Conservation (phyloP, 2,113 vertebrate genomes). For the Ammodytes marinus region DNA sequence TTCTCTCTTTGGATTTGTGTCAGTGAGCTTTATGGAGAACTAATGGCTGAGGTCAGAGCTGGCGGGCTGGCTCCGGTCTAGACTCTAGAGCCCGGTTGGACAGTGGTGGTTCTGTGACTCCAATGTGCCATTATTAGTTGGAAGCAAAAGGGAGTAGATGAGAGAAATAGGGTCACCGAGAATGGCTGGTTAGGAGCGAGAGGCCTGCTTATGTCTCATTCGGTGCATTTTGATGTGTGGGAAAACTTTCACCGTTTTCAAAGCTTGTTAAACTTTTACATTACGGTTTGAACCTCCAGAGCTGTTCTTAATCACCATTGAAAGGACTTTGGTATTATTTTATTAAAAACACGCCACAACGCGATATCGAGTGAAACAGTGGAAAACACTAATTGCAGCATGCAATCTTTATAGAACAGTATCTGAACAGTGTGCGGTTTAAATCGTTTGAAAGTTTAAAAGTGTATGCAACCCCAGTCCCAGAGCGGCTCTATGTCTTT, state of each 20-base stretch:
- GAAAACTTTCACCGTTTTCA: not conserved
- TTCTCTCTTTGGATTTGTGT: slow-evolving; percentile 56
- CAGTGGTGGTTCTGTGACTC: slow-evolving; percentile 48
- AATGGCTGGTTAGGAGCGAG: not conserved
- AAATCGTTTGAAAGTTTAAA: slow-evolving; percentile 3
- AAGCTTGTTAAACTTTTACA: slow-evolving; percentile 12
- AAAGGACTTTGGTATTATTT: slow-evolving; percentile 14
- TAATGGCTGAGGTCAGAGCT: slow-evolving; percentile 51
- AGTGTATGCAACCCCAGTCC: not conserved
- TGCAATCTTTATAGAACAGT: not conserved
- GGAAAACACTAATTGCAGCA: slow-evolving; percentile 8
- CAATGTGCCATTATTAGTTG: slow-evolving; percentile 48
- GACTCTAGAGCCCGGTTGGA: slow-evolving; percentile 43
- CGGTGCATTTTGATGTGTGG: not conserved
- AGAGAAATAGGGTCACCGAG: not conserved
- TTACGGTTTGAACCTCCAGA: not conserved
- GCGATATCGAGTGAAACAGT: not conserved
- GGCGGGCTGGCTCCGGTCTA: slow-evolving; percentile 23
- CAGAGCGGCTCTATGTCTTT: slow-evolving; percentile 1
- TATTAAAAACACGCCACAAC: no score
- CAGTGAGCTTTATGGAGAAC: slow-evolving; percentile 59
- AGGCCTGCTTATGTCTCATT: slow-evolving; percentile 7
- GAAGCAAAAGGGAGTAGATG: slow-evolving; percentile 25
- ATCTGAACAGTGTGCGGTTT: not conserved
- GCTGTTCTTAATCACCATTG: slow-evolving; percentile 16